Evolutionary conservation across 2,888 invertebrate species (phyloP).

Genomic region (Mechanitis messenoides): DNA sequence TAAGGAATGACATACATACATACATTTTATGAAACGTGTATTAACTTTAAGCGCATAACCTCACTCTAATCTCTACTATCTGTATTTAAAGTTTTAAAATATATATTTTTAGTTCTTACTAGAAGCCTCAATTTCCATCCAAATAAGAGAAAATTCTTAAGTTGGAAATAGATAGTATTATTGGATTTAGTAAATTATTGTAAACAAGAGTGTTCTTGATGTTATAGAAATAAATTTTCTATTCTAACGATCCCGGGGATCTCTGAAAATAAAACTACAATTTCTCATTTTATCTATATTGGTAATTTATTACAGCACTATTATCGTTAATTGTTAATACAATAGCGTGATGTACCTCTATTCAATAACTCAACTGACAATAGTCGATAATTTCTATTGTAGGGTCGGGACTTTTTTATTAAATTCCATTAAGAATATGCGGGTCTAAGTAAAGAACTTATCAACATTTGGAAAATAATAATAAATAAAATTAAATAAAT

Average conservation of each 20-base stretch:
- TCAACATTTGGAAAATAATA: background rate
- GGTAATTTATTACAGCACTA: background rate
- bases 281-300: background rate
- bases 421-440: slow-evolving; percentile 57
- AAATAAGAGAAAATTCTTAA: too few species aligned
- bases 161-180: too few species aligned
- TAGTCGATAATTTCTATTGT: slow-evolving; percentile 39
- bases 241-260: too few species aligned
- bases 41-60: too few species aligned
- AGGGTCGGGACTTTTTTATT: slow-evolving; percentile 62
- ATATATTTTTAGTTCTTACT: too few species aligned
- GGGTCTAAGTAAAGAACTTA: slow-evolving; percentile 38
- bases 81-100: too few species aligned
- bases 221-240: too few species aligned
- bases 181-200: too few species aligned
- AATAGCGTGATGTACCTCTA: slow-evolving; percentile 52
- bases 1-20: slow-evolving; percentile 6
- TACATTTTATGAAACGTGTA: background rate
- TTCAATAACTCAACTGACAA: slow-evolving; percentile 42
- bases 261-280: background rate
- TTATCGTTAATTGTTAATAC: slow-evolving; percentile 16
- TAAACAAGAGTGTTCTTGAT: too few species aligned
- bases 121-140: too few species aligned
- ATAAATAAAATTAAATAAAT: background rate
- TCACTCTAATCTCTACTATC: too few species aligned